These are phyloP conservation scores for Brachionus manjavacas DNA, from an alignment of 1,140 invertebrate species.

Conservation along the genomic window DNA sequence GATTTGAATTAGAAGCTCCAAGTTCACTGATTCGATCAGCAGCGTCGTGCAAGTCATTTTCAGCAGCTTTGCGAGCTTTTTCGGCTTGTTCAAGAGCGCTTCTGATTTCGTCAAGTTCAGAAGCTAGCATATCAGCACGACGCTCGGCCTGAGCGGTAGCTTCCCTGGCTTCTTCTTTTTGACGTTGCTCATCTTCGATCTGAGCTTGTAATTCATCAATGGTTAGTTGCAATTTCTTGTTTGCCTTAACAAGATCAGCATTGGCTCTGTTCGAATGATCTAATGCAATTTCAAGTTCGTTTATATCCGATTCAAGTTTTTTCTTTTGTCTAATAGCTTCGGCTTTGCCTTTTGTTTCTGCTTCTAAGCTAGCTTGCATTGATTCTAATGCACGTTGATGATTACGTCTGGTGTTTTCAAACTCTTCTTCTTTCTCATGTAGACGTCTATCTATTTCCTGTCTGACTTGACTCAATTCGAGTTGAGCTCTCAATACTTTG, in stretches of 20 bases:
- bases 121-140: constrained; percentile 85
- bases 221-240: constrained; percentile 92
- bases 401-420: constrained; percentile 93
- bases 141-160: constrained; percentile 91
- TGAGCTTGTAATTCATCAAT: constrained; percentile 63
- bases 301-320: constrained; percentile 98
- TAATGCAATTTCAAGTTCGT: constrained; percentile 94
- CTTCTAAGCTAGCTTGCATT: constrained; percentile 97
- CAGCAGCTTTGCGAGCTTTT: constrained; percentile 87
- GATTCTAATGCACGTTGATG: constrained; percentile 97
- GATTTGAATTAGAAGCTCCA: constrained; percentile 80
- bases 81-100: constrained; percentile 86
- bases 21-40: constrained; percentile 95
- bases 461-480: constrained; percentile 92
- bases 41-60: constrained; percentile 89
- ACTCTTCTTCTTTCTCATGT: constrained; percentile 96
- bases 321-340: constrained; percentile 94
- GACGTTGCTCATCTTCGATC: constrained; percentile 92
- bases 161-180: constrained; percentile 91
- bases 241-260: constrained; percentile 96
- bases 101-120: constrained; percentile 91
- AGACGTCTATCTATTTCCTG: constrained; percentile 97
- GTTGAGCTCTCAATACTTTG: constrained; percentile 78
- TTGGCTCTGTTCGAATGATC: constrained; percentile 72
- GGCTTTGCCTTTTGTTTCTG: constrained; percentile 96